These are phyloP conservation scores for Crocallis elinguaria DNA, from an alignment of 2,888 invertebrate genomes.

Conservation along the genomic window DNA sequence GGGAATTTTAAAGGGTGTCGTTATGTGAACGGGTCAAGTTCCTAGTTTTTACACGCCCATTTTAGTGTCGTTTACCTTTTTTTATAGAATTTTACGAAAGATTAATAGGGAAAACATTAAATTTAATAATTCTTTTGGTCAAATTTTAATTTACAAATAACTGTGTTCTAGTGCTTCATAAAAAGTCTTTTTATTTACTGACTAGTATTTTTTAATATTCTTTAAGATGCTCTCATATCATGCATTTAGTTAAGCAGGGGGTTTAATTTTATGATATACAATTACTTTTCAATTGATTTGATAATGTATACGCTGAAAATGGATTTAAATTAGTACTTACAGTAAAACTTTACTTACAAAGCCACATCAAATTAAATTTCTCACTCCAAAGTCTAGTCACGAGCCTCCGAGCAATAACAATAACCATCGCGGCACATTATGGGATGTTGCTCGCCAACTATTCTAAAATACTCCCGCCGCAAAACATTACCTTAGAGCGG, in stretches of 20 bases:
- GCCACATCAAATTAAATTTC: conserved; percentile 14
- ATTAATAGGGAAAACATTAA: too few species aligned
- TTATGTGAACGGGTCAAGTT: not conserved
- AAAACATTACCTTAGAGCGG: conserved; percentile 23
- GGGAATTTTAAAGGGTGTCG: not conserved
- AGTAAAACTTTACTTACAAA: too few species aligned
- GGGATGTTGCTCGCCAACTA: conserved; percentile 8
- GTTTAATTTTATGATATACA: too few species aligned
- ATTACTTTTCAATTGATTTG: too few species aligned
- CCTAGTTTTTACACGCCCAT: not conserved
- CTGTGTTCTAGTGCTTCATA: too few species aligned
- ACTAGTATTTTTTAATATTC: too few species aligned
- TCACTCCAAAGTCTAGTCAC: conserved; percentile 17
- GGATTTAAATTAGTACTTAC: too few species aligned
- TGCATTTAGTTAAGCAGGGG: too few species aligned
- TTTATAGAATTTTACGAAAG: not conserved
- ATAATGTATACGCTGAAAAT: not conserved
- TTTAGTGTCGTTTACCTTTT: conserved; percentile 1
- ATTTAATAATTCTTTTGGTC: too few species aligned
- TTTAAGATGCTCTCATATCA: too few species aligned
- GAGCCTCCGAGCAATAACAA: conserved; percentile 16
- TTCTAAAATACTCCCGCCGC: conserved; percentile 24
- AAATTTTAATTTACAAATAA: too few species aligned
- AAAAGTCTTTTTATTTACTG: too few species aligned
- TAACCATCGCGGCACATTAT: conserved; percentile 19